Evolutionary conservation across 2,113 vertebrate species (phyloP), one percentile per base, ranked within the genome.

Genomic region (Gallinago paraguaiae): DNA sequence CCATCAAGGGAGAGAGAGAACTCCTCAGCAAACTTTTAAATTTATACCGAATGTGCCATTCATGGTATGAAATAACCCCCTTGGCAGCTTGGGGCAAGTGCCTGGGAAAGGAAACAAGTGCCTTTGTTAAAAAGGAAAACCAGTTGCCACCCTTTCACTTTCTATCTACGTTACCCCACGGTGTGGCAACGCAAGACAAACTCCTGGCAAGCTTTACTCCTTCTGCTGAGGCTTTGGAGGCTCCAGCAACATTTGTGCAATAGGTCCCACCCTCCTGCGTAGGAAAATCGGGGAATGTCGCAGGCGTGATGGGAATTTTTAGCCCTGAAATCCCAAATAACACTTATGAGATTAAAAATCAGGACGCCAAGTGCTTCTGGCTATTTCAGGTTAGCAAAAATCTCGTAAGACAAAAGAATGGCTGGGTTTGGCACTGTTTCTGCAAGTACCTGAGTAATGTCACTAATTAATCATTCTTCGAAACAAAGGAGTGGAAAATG

Each of bases 401-500:
- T 24, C 79, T 70, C 50, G 1, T 30, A 39, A 37, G n/a, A 90
- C 50, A 85, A 74, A 88, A 56, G 68, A 93, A 14, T 17, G 71
- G 30, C 43, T 76, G 91, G 33, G 48, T 54, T 63, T 92, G 90
- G 61, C 25, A 65, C 69, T 46, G 65, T 46, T 92, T 53, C 82
- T 85, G 39, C 67, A 65, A 22, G 82, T 35, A 51, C 74, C 30
- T 35, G 17, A 23, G n/a, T 4, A 46, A 45, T 92, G 70, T 84
- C 67, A 64, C 57, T 79, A 60, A 74, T 90, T 94, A 83, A 81
- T 76, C 57, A 61, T 37, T 45, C 83, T 43, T 77, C 88, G 63
- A 81, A 91, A 96, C 87, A 33, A 54, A 95, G 78, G 71, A 72
- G 56, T 37, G 84, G 77, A 41, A 93, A 95, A 76, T 30, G 50